Evolutionary conservation across 2,113 vertebrate genomes (phyloP).

Genomic region (Lonchura striata): DNA sequence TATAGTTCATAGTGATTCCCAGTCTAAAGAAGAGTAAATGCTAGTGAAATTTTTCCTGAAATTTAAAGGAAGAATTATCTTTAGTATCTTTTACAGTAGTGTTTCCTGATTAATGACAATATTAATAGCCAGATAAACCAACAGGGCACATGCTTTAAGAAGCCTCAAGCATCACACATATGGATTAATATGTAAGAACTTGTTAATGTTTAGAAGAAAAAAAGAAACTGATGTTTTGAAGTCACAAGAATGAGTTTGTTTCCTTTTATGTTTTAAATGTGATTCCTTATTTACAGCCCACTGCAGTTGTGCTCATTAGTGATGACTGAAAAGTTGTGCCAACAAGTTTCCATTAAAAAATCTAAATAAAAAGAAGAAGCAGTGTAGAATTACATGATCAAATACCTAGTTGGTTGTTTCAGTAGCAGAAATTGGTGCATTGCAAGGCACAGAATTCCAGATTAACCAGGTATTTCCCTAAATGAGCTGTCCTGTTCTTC

Average conservation of each 20-base stretch:
- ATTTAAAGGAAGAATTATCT: background rate
- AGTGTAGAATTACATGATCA: background rate
- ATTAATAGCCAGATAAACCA: background rate
- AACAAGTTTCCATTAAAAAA: background rate
- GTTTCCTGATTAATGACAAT: background rate
- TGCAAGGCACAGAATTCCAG: background rate
- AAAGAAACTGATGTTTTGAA: background rate
- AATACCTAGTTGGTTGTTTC: background rate
- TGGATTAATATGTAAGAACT: rapidly evolving
- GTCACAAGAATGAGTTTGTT: background rate
- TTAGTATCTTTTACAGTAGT: background rate
- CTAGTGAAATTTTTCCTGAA: background rate
- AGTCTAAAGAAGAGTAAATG: background rate
- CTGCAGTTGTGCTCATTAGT: background rate
- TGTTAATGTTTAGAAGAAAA: background rate
- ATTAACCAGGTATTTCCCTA: background rate
- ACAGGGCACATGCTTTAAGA: background rate
- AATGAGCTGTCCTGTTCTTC: background rate
- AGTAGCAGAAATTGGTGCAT: background rate
- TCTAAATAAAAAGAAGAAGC: background rate
- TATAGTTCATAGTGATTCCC: background rate
- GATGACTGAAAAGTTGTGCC: background rate
- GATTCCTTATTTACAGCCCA: background rate
- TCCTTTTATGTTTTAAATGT: background rate
- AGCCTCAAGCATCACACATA: background rate